Evolutionary conservation across 2,797 vertebrate species (phyloP).

Genomic region (Eulemur coronatus): DNA sequence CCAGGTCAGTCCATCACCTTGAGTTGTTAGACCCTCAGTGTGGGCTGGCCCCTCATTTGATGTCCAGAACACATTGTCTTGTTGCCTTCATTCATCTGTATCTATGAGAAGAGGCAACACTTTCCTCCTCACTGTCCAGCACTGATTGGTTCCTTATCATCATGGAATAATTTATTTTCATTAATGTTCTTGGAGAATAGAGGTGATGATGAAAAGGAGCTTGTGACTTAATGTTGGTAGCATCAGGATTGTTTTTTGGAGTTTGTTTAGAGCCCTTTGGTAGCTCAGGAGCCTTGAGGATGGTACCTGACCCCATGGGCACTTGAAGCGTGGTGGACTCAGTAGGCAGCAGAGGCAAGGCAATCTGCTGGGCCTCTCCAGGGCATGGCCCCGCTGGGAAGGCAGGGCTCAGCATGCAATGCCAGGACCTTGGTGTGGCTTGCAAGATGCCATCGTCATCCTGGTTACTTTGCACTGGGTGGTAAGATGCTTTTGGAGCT

Average conservation of each 20-base stretch:
- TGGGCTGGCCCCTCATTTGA: not conserved
- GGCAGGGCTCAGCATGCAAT: not conserved
- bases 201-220: not conserved
- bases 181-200: not conserved
- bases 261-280: not conserved
- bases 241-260: not conserved
- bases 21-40: not conserved
- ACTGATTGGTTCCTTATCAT: not conserved
- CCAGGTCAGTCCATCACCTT: not conserved
- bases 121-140: not conserved
- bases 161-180: not conserved
- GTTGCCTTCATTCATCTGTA: not conserved
- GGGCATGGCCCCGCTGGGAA: not conserved
- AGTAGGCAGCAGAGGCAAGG: not conserved
- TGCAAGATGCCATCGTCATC: not conserved
- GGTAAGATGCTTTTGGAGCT: constrained; percentile 35
- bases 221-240: not conserved
- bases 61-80: not conserved
- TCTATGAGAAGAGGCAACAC: not conserved
- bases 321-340: not conserved
- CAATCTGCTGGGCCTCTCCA: not conserved
- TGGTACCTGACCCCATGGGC: not conserved
- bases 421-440: constrained; percentile 13
- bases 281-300: not conserved
- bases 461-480: not conserved